Base-by-base conservation (phyloP, 1,140 invertebrate genomes). In the Pomacea maculata region DNA sequence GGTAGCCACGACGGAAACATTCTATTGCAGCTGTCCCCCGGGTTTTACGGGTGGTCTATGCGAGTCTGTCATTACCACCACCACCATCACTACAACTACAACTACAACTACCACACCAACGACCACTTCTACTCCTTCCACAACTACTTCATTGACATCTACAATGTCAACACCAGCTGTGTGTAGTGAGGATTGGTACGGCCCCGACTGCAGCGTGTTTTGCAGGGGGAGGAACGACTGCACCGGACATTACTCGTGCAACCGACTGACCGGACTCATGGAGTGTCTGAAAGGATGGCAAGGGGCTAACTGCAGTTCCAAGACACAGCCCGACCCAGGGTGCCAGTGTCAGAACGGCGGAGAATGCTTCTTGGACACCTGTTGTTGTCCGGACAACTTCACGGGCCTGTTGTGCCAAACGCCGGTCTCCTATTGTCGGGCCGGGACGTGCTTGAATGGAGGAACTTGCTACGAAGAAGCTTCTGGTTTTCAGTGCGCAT, bases 201-300 rank as follows among this genome's bases (percentile, higher is more conserved):
- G 83, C 11, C 14, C 55, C 1, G 64, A 57, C 17, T 85, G 83
- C 68, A n/a, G 54, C 64, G 79, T 77, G 19, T 80, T 79, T 68
- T 85, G 83, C 54, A 68, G 45, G 15, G 57, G 79, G 1, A 67
- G 55, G 4, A 73, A 84, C 70, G 83, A 83, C 78, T 85, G 83
- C 61, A 25, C 73, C 25, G 97, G 97, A 1, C 97, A 98, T 91
- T 98, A 96, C 92, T 95, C 94, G 83, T 98, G 97, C 92, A 79
- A 85, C 81, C 93, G 94, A 14, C 75, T 78, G 7, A 93, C 93
- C 11, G 97, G 97, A 1, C 94, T 95, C 85, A 94, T 94, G 70
- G 94, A 97, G 34, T 98, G 97, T 91, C 92, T 95, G 61, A 94
- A 94, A 15, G 97, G 97, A 72, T 98, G 97, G 97, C 94, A 94